Evolutionary conservation across 2,113 vertebrate species (phyloP).

Genomic region (Apteryx owenii): DNA sequence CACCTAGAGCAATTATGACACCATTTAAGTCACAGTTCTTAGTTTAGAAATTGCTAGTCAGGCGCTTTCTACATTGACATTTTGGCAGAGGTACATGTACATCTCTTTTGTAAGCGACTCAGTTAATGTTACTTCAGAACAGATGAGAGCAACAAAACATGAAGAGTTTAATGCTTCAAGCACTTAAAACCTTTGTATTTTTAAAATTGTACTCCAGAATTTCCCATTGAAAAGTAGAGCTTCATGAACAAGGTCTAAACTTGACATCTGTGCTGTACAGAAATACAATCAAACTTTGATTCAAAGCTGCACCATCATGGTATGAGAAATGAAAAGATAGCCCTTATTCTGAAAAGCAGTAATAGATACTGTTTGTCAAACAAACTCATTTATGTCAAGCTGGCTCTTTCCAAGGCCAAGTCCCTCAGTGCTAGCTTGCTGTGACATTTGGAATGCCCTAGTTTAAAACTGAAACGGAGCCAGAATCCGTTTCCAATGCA

Average conservation of each 20-base stretch:
- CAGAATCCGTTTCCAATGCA: slow-evolving; percentile 47
- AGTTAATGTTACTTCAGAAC: neutral
- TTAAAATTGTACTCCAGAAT: neutral
- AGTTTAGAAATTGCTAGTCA: neutral
- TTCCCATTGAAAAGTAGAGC: neutral
- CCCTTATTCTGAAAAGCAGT: neutral
- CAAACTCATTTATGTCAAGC: slow-evolving; percentile 33
- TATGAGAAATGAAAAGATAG: neutral
- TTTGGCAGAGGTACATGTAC: neutral
- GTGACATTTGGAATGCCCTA: slow-evolving; percentile 68
- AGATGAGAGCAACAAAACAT: neutral
- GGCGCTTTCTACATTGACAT: neutral
- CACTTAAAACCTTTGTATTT: neutral
- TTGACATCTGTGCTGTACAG: neutral
- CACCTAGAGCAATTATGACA: neutral
- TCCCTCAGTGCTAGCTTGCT: slow-evolving; percentile 31
- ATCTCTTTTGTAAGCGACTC: neutral
- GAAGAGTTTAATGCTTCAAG: neutral
- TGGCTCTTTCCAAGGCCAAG: slow-evolving; percentile 29
- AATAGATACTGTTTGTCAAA: slow-evolving; percentile 45
- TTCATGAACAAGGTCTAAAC: neutral
- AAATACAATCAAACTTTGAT: neutral
- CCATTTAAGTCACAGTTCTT: neutral
- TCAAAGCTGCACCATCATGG: neutral
- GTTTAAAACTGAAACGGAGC: slow-evolving; percentile 63